Evolutionary conservation across 2,888 invertebrate genomes (phyloP).

Genomic region (Macrophya annulata): DNA sequence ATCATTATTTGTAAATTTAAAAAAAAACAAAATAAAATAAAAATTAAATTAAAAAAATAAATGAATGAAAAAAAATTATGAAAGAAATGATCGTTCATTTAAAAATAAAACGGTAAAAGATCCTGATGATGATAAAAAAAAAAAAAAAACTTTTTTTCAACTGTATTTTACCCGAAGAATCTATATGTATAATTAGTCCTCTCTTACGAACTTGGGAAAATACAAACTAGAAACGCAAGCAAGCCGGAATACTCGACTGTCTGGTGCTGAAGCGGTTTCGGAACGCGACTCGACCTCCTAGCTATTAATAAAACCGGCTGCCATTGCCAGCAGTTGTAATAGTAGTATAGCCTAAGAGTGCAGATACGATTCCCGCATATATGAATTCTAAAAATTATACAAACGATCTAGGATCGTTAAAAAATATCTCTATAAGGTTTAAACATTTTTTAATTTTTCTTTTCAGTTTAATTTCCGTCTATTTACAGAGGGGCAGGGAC

Average conservation of each 20-base stretch:
- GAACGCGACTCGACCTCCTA: slow-evolving; percentile 77
- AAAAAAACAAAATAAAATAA: not conserved
- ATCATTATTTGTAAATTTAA: not conserved
- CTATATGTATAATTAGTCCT: not conserved
- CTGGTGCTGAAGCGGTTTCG: slow-evolving; percentile 74
- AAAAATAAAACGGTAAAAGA: not conserved
- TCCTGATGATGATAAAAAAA: too few relatives aligned
- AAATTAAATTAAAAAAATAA: not conserved
- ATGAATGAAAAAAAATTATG: not conserved
- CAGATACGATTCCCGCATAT: not conserved
- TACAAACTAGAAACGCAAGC: slow-evolving; percentile 57
- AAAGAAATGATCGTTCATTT: not conserved
- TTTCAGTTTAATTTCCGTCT: not conserved
- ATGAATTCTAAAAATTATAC: not conserved
- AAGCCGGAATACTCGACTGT: slow-evolving; percentile 69
- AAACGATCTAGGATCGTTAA: not conserved
- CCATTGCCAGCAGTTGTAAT: slow-evolving; percentile 70
- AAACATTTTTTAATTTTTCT: not conserved
- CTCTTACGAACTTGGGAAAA: slow-evolving; percentile 28
- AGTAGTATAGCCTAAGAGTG: slow-evolving; percentile 12
- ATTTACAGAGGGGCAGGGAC: too few relatives aligned
- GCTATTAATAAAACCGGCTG: slow-evolving; percentile 77
- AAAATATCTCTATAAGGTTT: not conserved
- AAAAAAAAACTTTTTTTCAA: not conserved
- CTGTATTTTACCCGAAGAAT: not conserved